Percentiles rank a stretch among this genome's conserved stretches.
These are phyloP conservation scores for Sminthurides aquaticus DNA, from an alignment of 2,888 invertebrate species.

Conservation along the genomic window DNA sequence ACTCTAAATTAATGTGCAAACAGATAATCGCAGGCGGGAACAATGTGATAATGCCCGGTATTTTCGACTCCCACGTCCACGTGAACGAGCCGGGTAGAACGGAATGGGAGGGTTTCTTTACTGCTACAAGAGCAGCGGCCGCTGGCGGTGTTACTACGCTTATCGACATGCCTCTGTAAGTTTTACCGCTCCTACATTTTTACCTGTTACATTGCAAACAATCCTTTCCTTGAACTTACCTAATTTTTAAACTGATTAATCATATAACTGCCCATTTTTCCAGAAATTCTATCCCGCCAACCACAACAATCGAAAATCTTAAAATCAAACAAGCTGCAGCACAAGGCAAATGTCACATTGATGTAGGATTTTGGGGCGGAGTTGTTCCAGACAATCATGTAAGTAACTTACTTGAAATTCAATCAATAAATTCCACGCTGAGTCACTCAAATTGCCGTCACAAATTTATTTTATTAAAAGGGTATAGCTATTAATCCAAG, in stretches of 20 bases:
- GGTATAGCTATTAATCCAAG: not conserved
- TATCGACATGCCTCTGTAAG: constrained; percentile 64
- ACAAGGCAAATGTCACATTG: constrained; percentile 55
- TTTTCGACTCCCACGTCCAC: constrained; percentile 66
- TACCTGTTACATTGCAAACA: not conserved
- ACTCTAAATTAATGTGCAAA: too few relatives aligned
- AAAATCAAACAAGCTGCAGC: constrained; percentile 57
- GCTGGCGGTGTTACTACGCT: constrained; percentile 66
- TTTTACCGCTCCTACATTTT: too few relatives aligned
- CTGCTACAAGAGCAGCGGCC: constrained; percentile 65
- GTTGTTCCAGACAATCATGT: constrained; percentile 60
- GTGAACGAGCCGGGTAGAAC: constrained; percentile 66
- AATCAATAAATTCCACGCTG: too few relatives aligned
- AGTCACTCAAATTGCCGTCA: too few relatives aligned
- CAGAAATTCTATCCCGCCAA: constrained; percentile 63
- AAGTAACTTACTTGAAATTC: too few relatives aligned
- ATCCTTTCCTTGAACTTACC: not conserved
- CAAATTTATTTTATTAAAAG: too few relatives aligned
- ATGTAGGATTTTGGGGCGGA: constrained; percentile 75
- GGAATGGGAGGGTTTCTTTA: constrained; percentile 63
- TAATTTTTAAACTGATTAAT: not conserved
- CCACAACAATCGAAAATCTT: constrained; percentile 58
- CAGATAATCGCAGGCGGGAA: constrained; percentile 50
- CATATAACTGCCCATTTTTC: constrained; percentile 2
- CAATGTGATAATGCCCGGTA: constrained; percentile 59